Percentiles rank a stretch among this genome's conserved stretches.
phyloP scores from a whole-genome alignment of 2,797 vertebrate species.

The Phalanger gymnotis region DNA sequence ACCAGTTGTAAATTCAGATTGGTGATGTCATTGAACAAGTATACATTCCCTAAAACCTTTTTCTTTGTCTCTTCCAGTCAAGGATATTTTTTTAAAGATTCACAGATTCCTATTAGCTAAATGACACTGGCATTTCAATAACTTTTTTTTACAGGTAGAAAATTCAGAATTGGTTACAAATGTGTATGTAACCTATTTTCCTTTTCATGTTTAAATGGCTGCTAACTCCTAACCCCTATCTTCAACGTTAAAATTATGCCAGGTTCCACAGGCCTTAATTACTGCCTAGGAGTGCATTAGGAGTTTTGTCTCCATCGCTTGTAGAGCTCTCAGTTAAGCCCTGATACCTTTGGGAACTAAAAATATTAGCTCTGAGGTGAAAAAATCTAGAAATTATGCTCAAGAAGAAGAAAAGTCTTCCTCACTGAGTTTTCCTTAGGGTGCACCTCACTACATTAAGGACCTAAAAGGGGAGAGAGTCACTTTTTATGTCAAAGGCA shows the following conservation, averaged over 20 bases:
- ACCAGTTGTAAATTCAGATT: not conserved
- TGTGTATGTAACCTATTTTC: too few relatives aligned
- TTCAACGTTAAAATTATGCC: too few relatives aligned
- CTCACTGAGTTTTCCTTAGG: conserved; percentile 7
- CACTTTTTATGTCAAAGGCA: too few relatives aligned
- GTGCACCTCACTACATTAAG: not conserved
- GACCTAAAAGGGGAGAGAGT: too few relatives aligned
- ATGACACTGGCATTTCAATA: too few relatives aligned
- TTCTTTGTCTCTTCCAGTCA: not conserved
- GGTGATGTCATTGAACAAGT: not conserved
- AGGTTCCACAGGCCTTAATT: conserved; percentile 44
- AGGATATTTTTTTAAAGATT: not conserved
- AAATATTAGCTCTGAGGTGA: conserved; percentile 18
- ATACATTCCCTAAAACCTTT: not conserved
- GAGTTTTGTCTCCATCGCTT: conserved; percentile 46
- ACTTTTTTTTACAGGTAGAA: too few relatives aligned
- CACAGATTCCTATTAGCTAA: too few relatives aligned
- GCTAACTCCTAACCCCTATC: too few relatives aligned
- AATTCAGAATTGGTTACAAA: too few relatives aligned
- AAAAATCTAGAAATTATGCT: conserved; percentile 3
- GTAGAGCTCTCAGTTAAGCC: not conserved
- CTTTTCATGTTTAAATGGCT: too few relatives aligned
- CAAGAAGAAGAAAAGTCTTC: conserved; percentile 31
- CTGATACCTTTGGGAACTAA: not conserved
- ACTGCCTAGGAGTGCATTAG: conserved; percentile 45